Base-by-base conservation (phyloP, 2,888 invertebrate genomes). In the Aethes cnicana region DNA sequence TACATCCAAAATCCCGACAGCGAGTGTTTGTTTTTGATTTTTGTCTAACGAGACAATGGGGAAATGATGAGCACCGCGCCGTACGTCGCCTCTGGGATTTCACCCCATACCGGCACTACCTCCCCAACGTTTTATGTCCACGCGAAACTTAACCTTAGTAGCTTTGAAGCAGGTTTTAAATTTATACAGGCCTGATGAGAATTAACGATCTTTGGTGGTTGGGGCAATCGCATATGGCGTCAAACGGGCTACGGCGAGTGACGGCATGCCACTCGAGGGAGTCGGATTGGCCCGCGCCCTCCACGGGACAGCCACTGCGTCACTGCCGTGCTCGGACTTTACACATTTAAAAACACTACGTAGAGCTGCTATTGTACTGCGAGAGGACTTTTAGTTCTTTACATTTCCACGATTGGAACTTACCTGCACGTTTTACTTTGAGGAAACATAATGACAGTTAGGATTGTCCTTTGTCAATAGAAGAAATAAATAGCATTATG, bases 1-100 rank as follows among this genome's bases (percentile, higher is more conserved):
- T 79, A 82, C 81, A 77, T 74, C 80, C 81, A 82, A 85, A 87
- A 87, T 85, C 85, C 81, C 77, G 61, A 69, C 72, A 71, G 74
- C 61, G 79, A 81, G 80, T 87, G 88, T 88, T 88, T 89, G 86
- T 87, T 86, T 88, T 88, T 88, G 87, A 88, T 89, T 89, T 89
- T 88, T 87, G 88, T 88, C 83, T 88, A 89, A 88, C 88, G 87
- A 88, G 87, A 88, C 89, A 89, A 89, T 89, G 84, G 89, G 89
- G 88, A 87, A 87, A 88, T 87, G 89, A 88, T 88, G 89, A 89
- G 86, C 84, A 77, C 79, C 74, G 83, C 72, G 78, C 79, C 69
- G 76, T 74, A 81, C 82, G 77, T 78, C 74, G 78, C 89, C 86
- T 84, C 66, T 85, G 88, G 88, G 88, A 88, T 71, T 81, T 83